Evolutionary conservation across 2,113 vertebrate genomes (phyloP), one percentile per base, ranked within the genome.

Genomic region (Paratilapia polleni): DNA sequence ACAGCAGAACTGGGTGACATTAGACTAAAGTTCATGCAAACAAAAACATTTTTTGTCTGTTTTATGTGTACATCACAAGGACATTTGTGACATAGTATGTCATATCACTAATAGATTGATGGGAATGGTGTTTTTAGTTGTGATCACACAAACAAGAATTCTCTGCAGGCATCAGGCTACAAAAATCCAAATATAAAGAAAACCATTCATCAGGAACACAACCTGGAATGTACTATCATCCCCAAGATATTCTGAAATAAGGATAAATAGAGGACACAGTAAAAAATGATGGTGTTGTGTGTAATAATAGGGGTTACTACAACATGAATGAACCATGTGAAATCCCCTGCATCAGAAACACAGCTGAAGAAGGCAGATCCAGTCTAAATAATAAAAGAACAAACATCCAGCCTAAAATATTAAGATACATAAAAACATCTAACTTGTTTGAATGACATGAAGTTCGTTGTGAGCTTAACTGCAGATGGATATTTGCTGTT

Each of bases 401-500:
- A 61, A 88, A 77, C 68, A 77, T 81, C 4, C 0, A n/a, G 6
- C 8, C 19, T 88, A 20, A 88, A 85, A 85, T 73, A 85, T 87
- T 90, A 34, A 87, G 63, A 60, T 6, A 15, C 49, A 52, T 82
- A 20, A 76, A 88, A 81, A 81, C 38, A 58, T 3, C 12, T 9
- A 5, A 36, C 83, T 36, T 31, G 68, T 83, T 75, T 74, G 31
- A 76, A 60, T 52, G 66, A 83, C 15, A 1, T 83, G 36, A 52
- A 66, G 52, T 66, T 41, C 38, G 38, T 43, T 63, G 24, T 56
- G 41, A 36, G 61, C 43, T 49, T 31, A 41, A 49, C 22, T 58
- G 74, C 80, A 68, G 87, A 91, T 92, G 89, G 81, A 85, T 87
- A 70, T 83, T 87, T 87, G 38, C 49, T 80, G 91, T 83, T 52